A percentile compares a stretch with the other conserved stretches of the same genome.
Conservation (phyloP, 2,113 vertebrate species). For the Oxygymnocypris stewartii region DNA sequence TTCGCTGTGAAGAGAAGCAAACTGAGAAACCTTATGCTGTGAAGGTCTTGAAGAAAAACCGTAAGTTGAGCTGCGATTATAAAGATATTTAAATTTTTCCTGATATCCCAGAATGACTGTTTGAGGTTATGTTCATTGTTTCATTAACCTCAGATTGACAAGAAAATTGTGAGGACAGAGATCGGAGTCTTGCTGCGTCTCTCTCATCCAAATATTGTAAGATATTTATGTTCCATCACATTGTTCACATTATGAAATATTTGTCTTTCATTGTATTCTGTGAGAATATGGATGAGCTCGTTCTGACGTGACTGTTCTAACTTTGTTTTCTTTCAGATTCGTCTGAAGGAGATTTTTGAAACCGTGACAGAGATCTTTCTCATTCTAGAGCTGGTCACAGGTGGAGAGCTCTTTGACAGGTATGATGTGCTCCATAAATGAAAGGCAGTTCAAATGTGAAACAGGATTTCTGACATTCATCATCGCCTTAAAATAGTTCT, state of each 20-base stretch:
- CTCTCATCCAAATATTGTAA: constrained; percentile 88
- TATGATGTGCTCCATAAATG: constrained; percentile 51
- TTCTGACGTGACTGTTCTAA: background rate
- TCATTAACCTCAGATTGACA: constrained; percentile 80
- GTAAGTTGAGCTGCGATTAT: constrained; percentile 67
- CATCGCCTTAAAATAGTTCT: background rate
- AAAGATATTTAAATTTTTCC: background rate
- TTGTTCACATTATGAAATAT: background rate
- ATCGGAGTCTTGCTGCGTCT: constrained; percentile 86
- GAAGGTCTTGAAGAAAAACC: constrained; percentile 88
- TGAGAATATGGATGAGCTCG: background rate
- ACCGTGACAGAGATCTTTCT: constrained; percentile 83
- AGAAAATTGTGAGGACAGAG: constrained; percentile 87
- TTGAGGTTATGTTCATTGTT: background rate
- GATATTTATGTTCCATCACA: constrained; percentile 55
- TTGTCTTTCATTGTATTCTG: background rate
- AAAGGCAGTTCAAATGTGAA: background rate
- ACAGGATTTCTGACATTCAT: background rate
- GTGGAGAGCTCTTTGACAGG: constrained; percentile 91
- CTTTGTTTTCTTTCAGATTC: constrained; percentile 73
- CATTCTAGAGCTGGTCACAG: constrained; percentile 86
- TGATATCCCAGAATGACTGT: background rate
- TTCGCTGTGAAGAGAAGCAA: constrained; percentile 84
- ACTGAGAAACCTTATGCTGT: constrained; percentile 79
- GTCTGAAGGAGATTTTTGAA: constrained; percentile 91